Base-by-base conservation (phyloP, 2,797 vertebrate genomes). In the Catharus ustulatus region DNA sequence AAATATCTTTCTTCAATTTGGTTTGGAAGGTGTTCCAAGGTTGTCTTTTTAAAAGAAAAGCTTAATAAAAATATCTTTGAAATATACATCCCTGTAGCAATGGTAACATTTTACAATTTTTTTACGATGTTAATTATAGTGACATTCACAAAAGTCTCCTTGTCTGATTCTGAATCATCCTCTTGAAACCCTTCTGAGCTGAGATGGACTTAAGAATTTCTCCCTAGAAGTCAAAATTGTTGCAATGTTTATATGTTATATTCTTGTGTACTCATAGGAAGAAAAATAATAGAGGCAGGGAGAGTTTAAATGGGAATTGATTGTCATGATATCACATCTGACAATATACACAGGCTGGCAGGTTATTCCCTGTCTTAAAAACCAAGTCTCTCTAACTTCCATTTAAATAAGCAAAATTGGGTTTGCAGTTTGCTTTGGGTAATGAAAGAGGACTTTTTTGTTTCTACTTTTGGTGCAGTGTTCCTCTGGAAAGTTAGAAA, bases 401-500 rank as follows among this genome's bases (percentile, higher is more conserved):
- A 74, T 90, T 91, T 89, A 94, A 93, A 84, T 71, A 82, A 77
- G 49, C 30, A 71, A 74, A 54, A 87, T 71, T 67, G 74, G 61
- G 49, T 71, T 84, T 94, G 80, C 59, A 74, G 71, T 82, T 91
- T 93, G 69, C 83, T 94, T 79, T 93, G 52, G n/a, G 38, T 84
- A 84, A 89, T 89, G 72, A 76, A 79, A 76, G 62, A 77, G 40
- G 40, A 40, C 32, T 38, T 72, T 38, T 62, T 82, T 71, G 54
- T 90, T 91, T 78, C 66, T 79, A 13, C 71, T 84, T 81, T 87
- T 5, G 13, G 86, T 89, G 58, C 78, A 83, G 89, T 95, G 94
- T 93, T 95, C 90, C 94, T 95, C 75, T 85, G 86, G 78, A 97
- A 97, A 95, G 86, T 95, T 92, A 61, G 89, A 88, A 97, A 93